Base-by-base conservation (phyloP, 1,140 invertebrate species). In the Panonychus citri region DNA sequence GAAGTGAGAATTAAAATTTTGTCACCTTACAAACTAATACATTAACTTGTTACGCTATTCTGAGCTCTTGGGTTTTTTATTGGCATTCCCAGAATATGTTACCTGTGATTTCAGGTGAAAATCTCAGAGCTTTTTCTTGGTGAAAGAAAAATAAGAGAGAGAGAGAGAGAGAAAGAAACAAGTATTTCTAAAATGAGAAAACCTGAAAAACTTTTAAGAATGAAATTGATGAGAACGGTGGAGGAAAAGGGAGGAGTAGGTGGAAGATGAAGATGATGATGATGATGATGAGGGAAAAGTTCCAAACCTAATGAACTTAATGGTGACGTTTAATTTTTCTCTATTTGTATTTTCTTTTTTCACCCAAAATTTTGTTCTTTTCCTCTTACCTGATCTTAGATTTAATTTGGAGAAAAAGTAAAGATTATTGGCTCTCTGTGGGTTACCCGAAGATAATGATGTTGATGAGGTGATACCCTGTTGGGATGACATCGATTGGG, bases 351-450 rank as follows among this genome's bases (percentile, higher is more conserved):
- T 3, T n/a, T 46, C 43, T 46, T 5, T 34, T 34, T 12, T 46
- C 43, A 46, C 43, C 43, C 43, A n/a, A 8, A 46, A 46, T 24
- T 46, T 46, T 46, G 15, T 46, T 19, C 17, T 43, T 17, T 21
- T 19, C n/a, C 19, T 59, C 65, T 73, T 70, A 81, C 79, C 78
- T 61, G 85, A 85, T 71, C 85, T 72, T 61, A 93, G 76, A 72
- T 87, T 81, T 62, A 90, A 71, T 71, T 93, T 93, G 62, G 85
- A 83, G 83, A 93, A 89, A 73, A 90, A 93, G 69, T 91, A 93
- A 73, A 85, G 84, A 68, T 86, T 89, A 62, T 82, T 83, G 3
- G 84, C 81, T 65, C 81, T 79, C 50, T 69, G 66, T 5, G 87
- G 82, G 7, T 82, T 82, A 57, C 80, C 78, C 0, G 86, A 86